phyloP scores from a whole-genome alignment of 2,888 invertebrate species.

The Ethmia dodecea region DNA sequence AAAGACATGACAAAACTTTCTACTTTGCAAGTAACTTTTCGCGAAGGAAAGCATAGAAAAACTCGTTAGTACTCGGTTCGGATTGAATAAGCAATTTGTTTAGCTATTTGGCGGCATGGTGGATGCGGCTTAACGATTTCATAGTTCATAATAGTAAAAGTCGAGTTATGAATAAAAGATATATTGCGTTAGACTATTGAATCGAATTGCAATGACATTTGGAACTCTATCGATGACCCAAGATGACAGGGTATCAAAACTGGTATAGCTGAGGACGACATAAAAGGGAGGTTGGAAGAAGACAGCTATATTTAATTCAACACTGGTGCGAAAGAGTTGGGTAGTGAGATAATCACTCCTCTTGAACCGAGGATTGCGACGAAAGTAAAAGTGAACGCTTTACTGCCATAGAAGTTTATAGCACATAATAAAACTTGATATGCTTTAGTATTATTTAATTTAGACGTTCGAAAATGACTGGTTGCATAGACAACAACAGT shows the following conservation, averaged over 20 bases:
- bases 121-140: too few relatives aligned
- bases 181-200: slow-evolving; percentile 33
- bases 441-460: too few relatives aligned
- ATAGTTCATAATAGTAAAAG: too few relatives aligned
- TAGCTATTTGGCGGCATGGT: too few relatives aligned
- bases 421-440: slow-evolving; percentile 39
- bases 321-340: slow-evolving; percentile 35
- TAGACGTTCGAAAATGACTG: too few relatives aligned
- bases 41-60: too few relatives aligned
- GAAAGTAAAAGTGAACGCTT: slow-evolving; percentile 68
- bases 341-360: slow-evolving; percentile 34
- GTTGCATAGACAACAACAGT: too few relatives aligned
- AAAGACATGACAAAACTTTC: too few relatives aligned
- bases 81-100: too few relatives aligned
- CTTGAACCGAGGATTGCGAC: slow-evolving; percentile 47
- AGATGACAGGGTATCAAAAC: slow-evolving; percentile 56
- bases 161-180: too few relatives aligned
- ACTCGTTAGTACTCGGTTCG: too few relatives aligned
- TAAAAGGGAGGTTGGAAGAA: slow-evolving; percentile 37
- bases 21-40: too few relatives aligned
- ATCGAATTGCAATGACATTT: slow-evolving; percentile 56
- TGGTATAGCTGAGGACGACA: slow-evolving; percentile 44
- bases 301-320: slow-evolving; percentile 20
- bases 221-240: slow-evolving; percentile 54
- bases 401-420: slow-evolving; percentile 30